These are phyloP conservation scores for Calycopis cecrops DNA, from an alignment of 1,140 invertebrate genomes.

Conservation along the genomic window DNA sequence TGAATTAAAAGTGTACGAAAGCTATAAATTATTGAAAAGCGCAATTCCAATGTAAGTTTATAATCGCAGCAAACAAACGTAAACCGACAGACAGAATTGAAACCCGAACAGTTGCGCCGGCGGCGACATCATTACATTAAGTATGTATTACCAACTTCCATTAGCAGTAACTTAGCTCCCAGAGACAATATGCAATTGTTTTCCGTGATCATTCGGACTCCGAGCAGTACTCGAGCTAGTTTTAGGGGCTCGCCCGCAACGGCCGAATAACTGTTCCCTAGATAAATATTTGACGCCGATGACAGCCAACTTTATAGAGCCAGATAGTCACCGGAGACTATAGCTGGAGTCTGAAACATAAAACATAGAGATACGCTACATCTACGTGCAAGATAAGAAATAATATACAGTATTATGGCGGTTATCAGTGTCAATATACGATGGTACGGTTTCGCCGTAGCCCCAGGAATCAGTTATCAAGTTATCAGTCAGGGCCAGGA, in stretches of 20 bases:
- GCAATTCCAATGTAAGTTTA: conserved; percentile 24
- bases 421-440: conserved; percentile 6
- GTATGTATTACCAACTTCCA: conserved; percentile 47
- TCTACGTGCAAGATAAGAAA: background rate
- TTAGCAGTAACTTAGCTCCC: conserved; percentile 52
- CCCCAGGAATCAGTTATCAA: conserved; percentile 9
- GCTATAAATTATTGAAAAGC: conserved; percentile 1
- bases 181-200: conserved; percentile 15
- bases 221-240: background rate
- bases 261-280: background rate
- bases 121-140: conserved; percentile 41
- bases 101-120: conserved; percentile 29
- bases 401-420: background rate
- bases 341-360: background rate
- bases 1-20: too few species aligned
- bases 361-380: background rate
- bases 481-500: conserved; percentile 22
- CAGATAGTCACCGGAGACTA: background rate
- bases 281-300: conserved; percentile 5
- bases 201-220: conserved; percentile 12
- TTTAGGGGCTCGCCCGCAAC: background rate
- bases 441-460: conserved; percentile 5
- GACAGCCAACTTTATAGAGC: conserved; percentile 1
- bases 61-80: conserved; percentile 27
- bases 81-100: conserved; percentile 32